phyloP scores from a whole-genome alignment of 2,797 vertebrate genomes.

The Helarctos malayanus region DNA sequence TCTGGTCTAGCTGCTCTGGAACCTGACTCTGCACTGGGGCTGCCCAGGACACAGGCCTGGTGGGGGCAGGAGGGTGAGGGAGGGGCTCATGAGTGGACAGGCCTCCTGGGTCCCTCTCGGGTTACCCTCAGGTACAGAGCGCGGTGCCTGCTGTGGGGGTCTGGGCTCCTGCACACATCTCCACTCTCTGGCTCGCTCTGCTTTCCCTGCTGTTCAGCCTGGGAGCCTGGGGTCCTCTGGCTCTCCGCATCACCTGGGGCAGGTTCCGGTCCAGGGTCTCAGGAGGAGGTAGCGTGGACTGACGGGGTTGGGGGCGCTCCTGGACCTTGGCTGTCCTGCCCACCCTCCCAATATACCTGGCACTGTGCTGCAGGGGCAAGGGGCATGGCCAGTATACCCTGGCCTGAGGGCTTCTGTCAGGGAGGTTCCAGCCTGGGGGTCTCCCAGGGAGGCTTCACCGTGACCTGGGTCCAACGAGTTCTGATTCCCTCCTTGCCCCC shows the following conservation, averaged over 20 bases:
- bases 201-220: neutral
- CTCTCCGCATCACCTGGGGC: neutral
- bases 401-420: accelerated
- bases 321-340: too few relatives aligned
- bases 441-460: neutral
- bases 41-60: neutral
- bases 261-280: neutral
- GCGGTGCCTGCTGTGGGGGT: neutral
- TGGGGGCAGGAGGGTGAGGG: accelerated
- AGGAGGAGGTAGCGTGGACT: neutral
- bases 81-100: neutral
- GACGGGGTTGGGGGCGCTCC: neutral
- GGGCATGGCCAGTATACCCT: neutral
- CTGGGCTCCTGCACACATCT: accelerated
- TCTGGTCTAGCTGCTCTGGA: too few relatives aligned
- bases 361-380: neutral
- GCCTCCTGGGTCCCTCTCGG: accelerated
- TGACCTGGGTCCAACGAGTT: neutral
- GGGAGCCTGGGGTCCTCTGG: neutral
- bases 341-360: accelerated
- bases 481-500: accelerated
- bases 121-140: accelerated
- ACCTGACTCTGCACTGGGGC: neutral
- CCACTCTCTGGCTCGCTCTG: too few relatives aligned
- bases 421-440: neutral